Evolutionary conservation across 2,888 invertebrate species (phyloP).

Genomic region (Elysia crispata): DNA sequence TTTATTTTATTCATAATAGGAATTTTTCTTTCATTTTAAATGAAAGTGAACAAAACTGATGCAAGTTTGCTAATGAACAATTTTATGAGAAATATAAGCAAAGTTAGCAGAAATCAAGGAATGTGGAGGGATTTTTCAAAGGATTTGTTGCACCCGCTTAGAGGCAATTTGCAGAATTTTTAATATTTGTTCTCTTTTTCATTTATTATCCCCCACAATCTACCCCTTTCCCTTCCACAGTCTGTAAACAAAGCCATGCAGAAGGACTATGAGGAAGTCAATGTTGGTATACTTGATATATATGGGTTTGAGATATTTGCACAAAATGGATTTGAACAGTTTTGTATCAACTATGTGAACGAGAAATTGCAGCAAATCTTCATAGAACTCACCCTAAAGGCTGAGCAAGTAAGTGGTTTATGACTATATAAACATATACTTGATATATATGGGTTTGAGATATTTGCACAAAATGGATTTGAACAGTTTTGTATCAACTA

Average conservation of each 20-base stretch:
- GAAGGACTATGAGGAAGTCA: constrained; percentile 78
- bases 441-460: constrained; percentile 86
- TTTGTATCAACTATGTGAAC: constrained; percentile 86
- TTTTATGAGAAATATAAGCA: too few species aligned
- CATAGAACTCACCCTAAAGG: constrained; percentile 84
- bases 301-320: constrained; percentile 86
- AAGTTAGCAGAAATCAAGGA: too few species aligned
- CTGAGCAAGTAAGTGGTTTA: constrained; percentile 81
- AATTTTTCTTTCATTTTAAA: too few species aligned
- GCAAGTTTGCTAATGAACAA: too few species aligned
- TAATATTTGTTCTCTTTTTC: too few species aligned
- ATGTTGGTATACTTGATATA: constrained; percentile 84
- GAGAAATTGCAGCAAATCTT: constrained; percentile 86
- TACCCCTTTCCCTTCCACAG: constrained; percentile 72
- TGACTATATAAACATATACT: constrained; percentile 78
- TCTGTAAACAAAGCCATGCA: constrained; percentile 83
- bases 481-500: constrained; percentile 86
- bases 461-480: constrained; percentile 84
- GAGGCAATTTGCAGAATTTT: too few species aligned
- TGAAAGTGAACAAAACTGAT: too few species aligned
- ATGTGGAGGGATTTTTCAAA: too few species aligned
- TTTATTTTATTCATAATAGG: too few species aligned
- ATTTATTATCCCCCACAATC: too few species aligned
- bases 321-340: constrained; percentile 85
- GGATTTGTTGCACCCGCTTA: too few species aligned